These are phyloP conservation scores for Paralichthys olivaceus DNA, from an alignment of 2,113 vertebrate genomes.

Conservation along the genomic window DNA sequence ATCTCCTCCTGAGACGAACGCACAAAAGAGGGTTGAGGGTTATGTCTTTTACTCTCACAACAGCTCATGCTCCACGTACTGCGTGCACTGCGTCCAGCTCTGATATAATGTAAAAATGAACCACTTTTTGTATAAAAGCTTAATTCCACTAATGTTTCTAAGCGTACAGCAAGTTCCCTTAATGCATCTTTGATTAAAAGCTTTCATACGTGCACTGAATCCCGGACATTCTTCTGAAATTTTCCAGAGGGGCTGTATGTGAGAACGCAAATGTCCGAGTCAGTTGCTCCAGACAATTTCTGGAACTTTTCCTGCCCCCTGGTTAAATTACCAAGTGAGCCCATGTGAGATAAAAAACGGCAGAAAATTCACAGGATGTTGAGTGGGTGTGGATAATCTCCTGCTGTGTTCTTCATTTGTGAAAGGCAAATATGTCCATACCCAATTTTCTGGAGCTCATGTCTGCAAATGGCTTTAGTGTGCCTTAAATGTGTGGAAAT, in stretches of 20 bases:
- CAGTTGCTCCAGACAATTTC: too few species aligned
- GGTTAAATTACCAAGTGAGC: too few species aligned
- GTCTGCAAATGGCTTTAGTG: background rate
- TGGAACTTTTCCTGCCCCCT: too few species aligned
- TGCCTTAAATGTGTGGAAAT: constrained; percentile 33
- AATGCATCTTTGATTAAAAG: constrained; percentile 50
- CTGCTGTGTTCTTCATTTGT: too few species aligned
- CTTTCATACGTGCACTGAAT: background rate
- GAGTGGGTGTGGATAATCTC: too few species aligned
- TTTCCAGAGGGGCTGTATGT: too few species aligned
- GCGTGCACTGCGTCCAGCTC: constrained; percentile 14
- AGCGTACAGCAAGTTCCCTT: constrained; percentile 22
- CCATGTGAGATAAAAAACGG: too few species aligned
- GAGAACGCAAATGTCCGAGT: too few species aligned
- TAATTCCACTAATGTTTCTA: constrained; percentile 16
- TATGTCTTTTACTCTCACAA: background rate
- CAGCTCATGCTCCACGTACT: background rate
- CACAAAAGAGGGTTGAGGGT: constrained; percentile 48
- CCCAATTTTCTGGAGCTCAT: too few species aligned
- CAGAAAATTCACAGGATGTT: too few species aligned
- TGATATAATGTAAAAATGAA: constrained; percentile 22
- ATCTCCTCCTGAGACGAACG: constrained; percentile 50
- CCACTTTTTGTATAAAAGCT: constrained; percentile 36
- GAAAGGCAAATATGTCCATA: too few species aligned
- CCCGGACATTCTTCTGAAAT: too few species aligned